Evolutionary conservation across 2,888 invertebrate genomes (phyloP).

Genomic region (Vanessa cardui): DNA sequence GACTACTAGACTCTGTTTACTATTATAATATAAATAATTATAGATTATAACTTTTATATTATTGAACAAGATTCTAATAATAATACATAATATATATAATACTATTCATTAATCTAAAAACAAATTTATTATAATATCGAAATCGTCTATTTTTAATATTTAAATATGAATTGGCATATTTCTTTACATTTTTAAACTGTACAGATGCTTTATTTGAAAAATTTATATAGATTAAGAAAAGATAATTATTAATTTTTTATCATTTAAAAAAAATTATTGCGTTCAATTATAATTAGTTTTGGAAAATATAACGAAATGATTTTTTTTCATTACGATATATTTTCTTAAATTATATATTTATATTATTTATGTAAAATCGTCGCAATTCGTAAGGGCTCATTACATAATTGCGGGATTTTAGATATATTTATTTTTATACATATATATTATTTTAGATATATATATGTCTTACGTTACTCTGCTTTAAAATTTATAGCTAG

Average conservation of each 20-base stretch:
- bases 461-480: slow-evolving; percentile 57
- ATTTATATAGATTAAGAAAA: slow-evolving; percentile 35
- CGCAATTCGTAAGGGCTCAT: slow-evolving; percentile 73
- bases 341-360: slow-evolving; percentile 34
- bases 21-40: slow-evolving; percentile 65
- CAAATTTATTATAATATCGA: slow-evolving; percentile 51
- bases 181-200: slow-evolving; percentile 42
- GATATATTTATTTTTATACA: slow-evolving; percentile 49
- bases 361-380: slow-evolving; percentile 54
- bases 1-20: slow-evolving; percentile 67
- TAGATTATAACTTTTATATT: slow-evolving; percentile 68
- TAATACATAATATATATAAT: slow-evolving; percentile 51
- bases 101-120: slow-evolving; percentile 64
- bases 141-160: slow-evolving; percentile 59
- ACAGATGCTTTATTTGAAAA: slow-evolving; percentile 59
- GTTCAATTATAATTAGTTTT: slow-evolving; percentile 36
- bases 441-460: too few relatives aligned
- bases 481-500: slow-evolving; percentile 48
- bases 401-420: slow-evolving; percentile 63
- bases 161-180: slow-evolving; percentile 32
- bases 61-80: slow-evolving; percentile 72
- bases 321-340: slow-evolving; percentile 25
- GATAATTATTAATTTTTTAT: slow-evolving; percentile 26
- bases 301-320: slow-evolving; percentile 35
- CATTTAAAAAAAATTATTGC: slow-evolving; percentile 54